Conservation (phyloP, 1,140 invertebrate species). For the Drosophila bipectinata region DNA sequence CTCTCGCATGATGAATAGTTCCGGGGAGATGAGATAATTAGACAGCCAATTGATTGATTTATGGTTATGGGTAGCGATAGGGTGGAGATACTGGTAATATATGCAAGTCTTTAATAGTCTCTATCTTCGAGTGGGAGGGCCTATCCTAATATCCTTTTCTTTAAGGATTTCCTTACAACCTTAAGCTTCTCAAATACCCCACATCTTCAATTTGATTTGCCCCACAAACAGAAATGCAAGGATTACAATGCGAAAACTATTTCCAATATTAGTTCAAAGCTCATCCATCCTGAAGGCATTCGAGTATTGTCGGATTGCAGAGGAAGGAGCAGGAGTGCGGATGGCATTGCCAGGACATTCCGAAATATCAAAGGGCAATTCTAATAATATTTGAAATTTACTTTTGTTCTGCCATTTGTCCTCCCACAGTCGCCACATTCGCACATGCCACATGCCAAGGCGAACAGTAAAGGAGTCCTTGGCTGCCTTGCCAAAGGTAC, state of each 20-base stretch:
- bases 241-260: conserved; percentile 47
- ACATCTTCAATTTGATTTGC: conserved; percentile 10
- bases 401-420: conserved; percentile 43
- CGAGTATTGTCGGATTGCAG: conserved; percentile 24
- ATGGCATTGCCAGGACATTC: conserved; percentile 41
- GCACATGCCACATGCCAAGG: conserved; percentile 41
- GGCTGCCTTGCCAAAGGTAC: background rate
- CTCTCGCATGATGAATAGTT: conserved; percentile 40
- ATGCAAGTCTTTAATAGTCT: background rate
- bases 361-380: conserved; percentile 54
- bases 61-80: conserved; percentile 8
- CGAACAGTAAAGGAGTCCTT: conserved; percentile 4
- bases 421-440: conserved; percentile 14
- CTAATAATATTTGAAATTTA: conserved; percentile 60
- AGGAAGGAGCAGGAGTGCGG: background rate
- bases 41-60: conserved; percentile 44
- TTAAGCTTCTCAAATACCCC: conserved; percentile 4
- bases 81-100: background rate
- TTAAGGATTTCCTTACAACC: conserved; percentile 15
- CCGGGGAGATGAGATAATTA: conserved; percentile 42
- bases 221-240: background rate
- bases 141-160: background rate
- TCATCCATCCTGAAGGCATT: conserved; percentile 44
- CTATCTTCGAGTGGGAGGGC: no score
- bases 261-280: conserved; percentile 48